These are phyloP conservation scores for Paramisgurnus dabryanus DNA, from an alignment of 2,113 vertebrate species.

Conservation along the genomic window DNA sequence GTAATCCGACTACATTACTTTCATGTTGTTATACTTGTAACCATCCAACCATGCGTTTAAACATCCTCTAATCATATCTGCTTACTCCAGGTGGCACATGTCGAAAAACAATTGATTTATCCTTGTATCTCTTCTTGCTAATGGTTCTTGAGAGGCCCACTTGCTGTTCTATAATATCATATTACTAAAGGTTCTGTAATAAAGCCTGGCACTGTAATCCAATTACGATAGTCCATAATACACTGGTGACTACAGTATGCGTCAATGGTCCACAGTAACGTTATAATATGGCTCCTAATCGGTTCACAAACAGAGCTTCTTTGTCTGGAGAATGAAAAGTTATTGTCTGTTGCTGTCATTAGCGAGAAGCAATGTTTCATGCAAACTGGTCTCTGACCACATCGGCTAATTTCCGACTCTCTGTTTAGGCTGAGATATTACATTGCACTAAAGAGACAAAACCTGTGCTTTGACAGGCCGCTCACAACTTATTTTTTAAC, in stretches of 20 bases:
- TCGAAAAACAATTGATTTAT: conserved; percentile 27
- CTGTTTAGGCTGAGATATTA: not conserved
- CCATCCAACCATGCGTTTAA: not conserved
- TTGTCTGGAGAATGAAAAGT: conserved; percentile 31
- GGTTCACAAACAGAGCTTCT: not conserved
- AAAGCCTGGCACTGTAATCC: conserved; percentile 18
- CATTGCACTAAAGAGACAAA: conserved; percentile 15
- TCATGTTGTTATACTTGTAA: no score
- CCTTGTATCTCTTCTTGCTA: conserved; percentile 6
- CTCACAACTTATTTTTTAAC: not conserved
- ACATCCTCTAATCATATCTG: conserved; percentile 42
- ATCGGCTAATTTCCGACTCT: conserved; percentile 30
- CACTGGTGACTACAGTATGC: conserved; percentile 23
- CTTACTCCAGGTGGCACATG: conserved; percentile 37
- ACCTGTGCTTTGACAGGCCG: not conserved
- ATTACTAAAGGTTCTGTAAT: conserved; percentile 23
- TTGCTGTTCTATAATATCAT: conserved; percentile 10
- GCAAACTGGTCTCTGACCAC: not conserved
- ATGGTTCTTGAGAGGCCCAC: conserved; percentile 32
- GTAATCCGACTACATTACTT: no score
- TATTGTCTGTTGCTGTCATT: conserved; percentile 17
- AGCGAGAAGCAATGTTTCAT: conserved; percentile 10
- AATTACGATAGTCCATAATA: conserved; percentile 27
- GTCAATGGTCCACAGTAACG: not conserved
- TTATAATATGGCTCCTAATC: conserved; percentile 22